Evolutionary conservation across 2,113 vertebrate genomes (phyloP).

Genomic region (Solea solea): DNA sequence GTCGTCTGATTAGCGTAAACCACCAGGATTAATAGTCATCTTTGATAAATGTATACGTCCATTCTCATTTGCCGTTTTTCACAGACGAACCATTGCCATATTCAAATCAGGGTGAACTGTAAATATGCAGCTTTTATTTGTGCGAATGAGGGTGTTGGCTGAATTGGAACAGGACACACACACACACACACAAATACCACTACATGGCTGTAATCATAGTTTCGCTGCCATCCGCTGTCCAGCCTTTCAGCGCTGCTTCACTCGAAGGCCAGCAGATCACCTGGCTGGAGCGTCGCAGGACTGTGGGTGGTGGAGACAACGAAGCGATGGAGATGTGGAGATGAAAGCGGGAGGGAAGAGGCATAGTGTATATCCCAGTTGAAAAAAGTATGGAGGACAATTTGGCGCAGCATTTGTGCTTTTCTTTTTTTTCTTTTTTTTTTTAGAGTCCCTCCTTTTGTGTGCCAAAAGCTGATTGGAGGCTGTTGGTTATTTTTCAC

Average conservation of each 20-base stretch:
- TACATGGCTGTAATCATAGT: conserved; percentile 31
- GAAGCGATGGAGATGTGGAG: conserved; percentile 61
- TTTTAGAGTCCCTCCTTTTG: conserved; percentile 91
- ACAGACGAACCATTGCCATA: conserved; percentile 45
- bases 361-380: conserved; percentile 76
- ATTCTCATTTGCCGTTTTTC: conserved; percentile 41
- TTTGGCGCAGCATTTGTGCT: conserved; percentile 91
- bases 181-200: conserved; percentile 15
- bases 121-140: conserved; percentile 58
- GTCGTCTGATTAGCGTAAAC: conserved; percentile 29
- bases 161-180: conserved; percentile 40
- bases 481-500: conserved; percentile 99
- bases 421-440: conserved; percentile 64
- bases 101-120: conserved; percentile 49
- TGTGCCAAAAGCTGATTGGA: conserved; percentile 98
- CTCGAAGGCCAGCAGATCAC: conserved; percentile 66
- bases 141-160: conserved; percentile 59
- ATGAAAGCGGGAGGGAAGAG: conserved; percentile 62
- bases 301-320: conserved; percentile 65
- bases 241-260: conserved; percentile 55
- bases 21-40: conserved; percentile 23
- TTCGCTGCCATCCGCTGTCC: conserved; percentile 54
- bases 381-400: conserved; percentile 93
- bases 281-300: conserved; percentile 54
- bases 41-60: conserved; percentile 39